Evolutionary conservation across 2,797 vertebrate species (phyloP).

Genomic region (Neosilurus hyrtlii): DNA sequence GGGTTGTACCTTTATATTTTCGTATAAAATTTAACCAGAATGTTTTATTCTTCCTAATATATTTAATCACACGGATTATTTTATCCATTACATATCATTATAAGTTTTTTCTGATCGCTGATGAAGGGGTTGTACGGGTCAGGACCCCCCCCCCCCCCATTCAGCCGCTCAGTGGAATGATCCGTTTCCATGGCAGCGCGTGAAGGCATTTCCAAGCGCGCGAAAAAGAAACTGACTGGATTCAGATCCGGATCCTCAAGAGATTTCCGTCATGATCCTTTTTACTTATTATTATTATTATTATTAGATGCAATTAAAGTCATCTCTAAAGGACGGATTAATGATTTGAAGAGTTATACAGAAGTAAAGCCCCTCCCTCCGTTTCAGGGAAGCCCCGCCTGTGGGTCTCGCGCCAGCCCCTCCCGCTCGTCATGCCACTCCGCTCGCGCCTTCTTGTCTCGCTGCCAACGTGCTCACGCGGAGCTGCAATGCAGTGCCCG

Average conservation of each 20-base stretch:
- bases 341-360: neutral
- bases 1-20: neutral
- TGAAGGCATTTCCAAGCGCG: neutral
- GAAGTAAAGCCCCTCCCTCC: neutral
- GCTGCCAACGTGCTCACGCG: slow-evolving; percentile 76
- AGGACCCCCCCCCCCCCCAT: neutral
- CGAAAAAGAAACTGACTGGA: neutral
- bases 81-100: no score
- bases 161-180: neutral
- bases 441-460: slow-evolving; percentile 57
- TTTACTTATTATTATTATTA: no score
- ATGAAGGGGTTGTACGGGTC: neutral
- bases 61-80: neutral
- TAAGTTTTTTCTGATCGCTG: neutral
- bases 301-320: neutral
- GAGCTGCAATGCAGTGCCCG: slow-evolving; percentile 80
- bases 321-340: neutral
- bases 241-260: no score
- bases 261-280: no score
- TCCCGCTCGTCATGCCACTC: slow-evolving; percentile 34
- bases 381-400: neutral
- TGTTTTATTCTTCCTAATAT: neutral
- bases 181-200: neutral
- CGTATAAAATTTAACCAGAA: neutral
- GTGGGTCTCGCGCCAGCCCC: slow-evolving; percentile 53